Conservation (phyloP, 2,113 vertebrate species). For the Istiophorus platypterus region DNA sequence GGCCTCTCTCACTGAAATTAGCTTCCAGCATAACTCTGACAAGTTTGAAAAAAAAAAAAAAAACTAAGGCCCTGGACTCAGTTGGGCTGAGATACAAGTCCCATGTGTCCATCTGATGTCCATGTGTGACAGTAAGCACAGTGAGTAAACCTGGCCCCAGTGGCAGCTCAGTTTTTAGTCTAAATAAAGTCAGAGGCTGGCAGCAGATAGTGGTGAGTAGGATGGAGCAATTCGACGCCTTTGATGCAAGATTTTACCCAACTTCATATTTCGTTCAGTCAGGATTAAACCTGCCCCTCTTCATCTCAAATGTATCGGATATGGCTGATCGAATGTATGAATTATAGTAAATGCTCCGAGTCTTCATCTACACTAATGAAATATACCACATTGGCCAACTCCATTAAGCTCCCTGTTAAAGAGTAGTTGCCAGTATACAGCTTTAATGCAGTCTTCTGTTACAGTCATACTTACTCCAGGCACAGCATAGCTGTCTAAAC, state of each 20-base stretch:
- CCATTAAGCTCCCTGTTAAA: conserved; percentile 15
- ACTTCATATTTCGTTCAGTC: background rate
- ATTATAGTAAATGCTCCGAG: background rate
- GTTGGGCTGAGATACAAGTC: background rate
- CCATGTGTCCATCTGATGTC: conserved; percentile 1
- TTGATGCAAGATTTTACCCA: background rate
- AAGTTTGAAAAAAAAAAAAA: no score
- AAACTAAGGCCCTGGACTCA: no score
- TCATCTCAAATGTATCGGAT: background rate
- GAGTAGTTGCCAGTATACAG: conserved; percentile 1
- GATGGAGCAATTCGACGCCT: background rate
- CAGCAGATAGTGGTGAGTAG: background rate
- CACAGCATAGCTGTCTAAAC: conserved; percentile 66
- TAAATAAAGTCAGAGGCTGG: background rate
- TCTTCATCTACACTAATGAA: background rate
- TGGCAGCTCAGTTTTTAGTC: background rate
- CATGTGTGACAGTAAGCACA: conserved; percentile 2
- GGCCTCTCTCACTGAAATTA: background rate
- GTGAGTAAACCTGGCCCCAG: background rate
- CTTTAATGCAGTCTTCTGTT: conserved; percentile 18
- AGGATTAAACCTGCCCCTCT: background rate
- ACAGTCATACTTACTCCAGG: conserved; percentile 16
- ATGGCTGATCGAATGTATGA: background rate
- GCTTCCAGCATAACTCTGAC: background rate
- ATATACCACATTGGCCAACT: background rate